Evolutionary conservation across 2,113 vertebrate genomes (phyloP).

Genomic region (Cyphotilapia sp.): DNA sequence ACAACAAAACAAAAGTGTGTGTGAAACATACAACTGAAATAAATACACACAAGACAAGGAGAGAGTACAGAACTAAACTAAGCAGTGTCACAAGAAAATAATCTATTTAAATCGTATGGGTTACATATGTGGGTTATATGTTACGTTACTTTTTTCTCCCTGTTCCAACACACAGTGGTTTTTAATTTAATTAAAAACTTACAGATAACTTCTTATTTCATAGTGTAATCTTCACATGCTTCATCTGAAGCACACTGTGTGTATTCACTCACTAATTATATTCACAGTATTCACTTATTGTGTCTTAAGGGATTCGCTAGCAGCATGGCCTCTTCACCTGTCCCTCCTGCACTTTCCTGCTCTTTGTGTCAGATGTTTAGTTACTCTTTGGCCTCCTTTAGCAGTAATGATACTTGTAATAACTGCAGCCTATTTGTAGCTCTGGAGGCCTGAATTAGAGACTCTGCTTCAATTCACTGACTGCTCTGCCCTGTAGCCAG

Average conservation of each 20-base stretch:
- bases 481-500: not conserved
- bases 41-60: not conserved
- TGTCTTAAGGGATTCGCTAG: not conserved
- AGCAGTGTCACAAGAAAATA: not conserved
- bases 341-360: not conserved
- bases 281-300: not conserved
- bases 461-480: not conserved
- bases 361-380: not conserved
- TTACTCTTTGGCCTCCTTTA: not conserved
- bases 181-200: not conserved
- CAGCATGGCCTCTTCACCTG: not conserved
- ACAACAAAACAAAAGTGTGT: not conserved
- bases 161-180: not conserved
- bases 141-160: not conserved
- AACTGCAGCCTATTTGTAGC: not conserved
- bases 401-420: not conserved
- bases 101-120: not conserved
- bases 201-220: not conserved
- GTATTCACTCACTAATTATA: not conserved
- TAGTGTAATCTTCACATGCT: not conserved
- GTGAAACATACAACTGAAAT: not conserved
- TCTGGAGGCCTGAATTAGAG: not conserved
- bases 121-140: not conserved
- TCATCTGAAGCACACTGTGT: not conserved
- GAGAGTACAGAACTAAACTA: not conserved